Conservation (phyloP, 1,140 invertebrate genomes). For the Zaprionus inermis region DNA sequence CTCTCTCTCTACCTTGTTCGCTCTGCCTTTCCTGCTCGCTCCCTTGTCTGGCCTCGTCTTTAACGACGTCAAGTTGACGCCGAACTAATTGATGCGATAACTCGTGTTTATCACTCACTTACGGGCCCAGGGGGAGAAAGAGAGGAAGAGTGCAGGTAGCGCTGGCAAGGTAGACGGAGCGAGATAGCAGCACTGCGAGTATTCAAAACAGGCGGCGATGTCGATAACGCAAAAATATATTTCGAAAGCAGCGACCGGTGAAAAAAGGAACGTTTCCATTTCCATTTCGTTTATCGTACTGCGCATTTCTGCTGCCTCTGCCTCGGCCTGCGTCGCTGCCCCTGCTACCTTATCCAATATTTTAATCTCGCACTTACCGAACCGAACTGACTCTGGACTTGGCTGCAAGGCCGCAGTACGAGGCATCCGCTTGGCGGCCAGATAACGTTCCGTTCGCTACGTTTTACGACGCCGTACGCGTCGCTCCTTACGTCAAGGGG, state of each 20-base stretch:
- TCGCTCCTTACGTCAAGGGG: slow-evolving; percentile 17
- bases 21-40: neutral
- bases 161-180: slow-evolving; percentile 14
- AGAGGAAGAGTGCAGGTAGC: slow-evolving; percentile 3
- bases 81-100: slow-evolving; percentile 83
- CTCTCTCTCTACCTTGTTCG: slow-evolving; percentile 13
- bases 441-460: slow-evolving; percentile 57
- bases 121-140: slow-evolving; percentile 28
- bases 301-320: slow-evolving; percentile 64
- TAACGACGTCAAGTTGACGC: slow-evolving; percentile 82
- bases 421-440: slow-evolving; percentile 17
- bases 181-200: slow-evolving; percentile 9
- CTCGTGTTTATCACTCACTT: slow-evolving; percentile 82
- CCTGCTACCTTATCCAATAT: slow-evolving; percentile 68
- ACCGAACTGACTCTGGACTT: slow-evolving; percentile 2
- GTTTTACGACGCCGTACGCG: slow-evolving; percentile 5
- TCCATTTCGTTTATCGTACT: slow-evolving; percentile 58
- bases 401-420: slow-evolving; percentile 1
- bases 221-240: slow-evolving; percentile 13
- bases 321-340: slow-evolving; percentile 36
- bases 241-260: slow-evolving; percentile 14
- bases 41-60: slow-evolving; percentile 54
- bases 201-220: slow-evolving; percentile 67
- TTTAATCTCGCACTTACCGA: slow-evolving; percentile 79
- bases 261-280: slow-evolving; percentile 64